Evolutionary conservation across 2,113 vertebrate species (phyloP), one percentile per base, ranked within the genome.

Genomic region (Polypterus bichir): DNA sequence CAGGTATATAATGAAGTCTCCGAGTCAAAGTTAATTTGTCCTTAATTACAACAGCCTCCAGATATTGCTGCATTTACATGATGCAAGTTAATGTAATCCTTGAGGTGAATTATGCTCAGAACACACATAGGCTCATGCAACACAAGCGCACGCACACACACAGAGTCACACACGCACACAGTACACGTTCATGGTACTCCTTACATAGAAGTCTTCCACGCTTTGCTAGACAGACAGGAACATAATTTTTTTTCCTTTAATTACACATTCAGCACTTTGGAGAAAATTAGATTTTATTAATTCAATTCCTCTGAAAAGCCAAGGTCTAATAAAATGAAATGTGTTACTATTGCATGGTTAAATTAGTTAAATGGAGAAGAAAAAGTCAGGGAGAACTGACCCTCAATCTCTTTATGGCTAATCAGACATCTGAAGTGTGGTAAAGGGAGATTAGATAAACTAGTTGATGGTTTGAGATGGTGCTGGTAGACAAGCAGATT

Each of bases 231-330:
- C 81, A 81, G 82, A 75, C 74, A 69, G 82, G 71, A 82, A 82
- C 79, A 78, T 75, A 68, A 79, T 81, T 81, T 81, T 47, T 76
- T 66, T 68, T 52, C 76, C 81, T 86, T 87, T 91, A 87, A 90
- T 92, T 88, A 93, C 82, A 77, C 81, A 81, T 86, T 89, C 87
- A 88, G 88, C 89, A 90, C 86, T 92, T 92, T 87, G 83, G 83
- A 88, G 87, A 89, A 90, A 92, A 93, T 90, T 71, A 88, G 86
- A 89, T 92, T 91, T 89, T 88, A 88, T 90, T 91, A 91, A 92
- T 91, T 91, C 81, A 91, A 90, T 90, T 87, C 77, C 83, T 86
- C 83, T 78, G 84, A 88, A 89, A 84, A 91, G 86, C 85, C 84
- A 83, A 69, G 72, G 79, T 82, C 72, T 86, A 86, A 87, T 86